Evolutionary conservation across 2,888 invertebrate genomes (phyloP).

Genomic region (Lapara coniferarum): DNA sequence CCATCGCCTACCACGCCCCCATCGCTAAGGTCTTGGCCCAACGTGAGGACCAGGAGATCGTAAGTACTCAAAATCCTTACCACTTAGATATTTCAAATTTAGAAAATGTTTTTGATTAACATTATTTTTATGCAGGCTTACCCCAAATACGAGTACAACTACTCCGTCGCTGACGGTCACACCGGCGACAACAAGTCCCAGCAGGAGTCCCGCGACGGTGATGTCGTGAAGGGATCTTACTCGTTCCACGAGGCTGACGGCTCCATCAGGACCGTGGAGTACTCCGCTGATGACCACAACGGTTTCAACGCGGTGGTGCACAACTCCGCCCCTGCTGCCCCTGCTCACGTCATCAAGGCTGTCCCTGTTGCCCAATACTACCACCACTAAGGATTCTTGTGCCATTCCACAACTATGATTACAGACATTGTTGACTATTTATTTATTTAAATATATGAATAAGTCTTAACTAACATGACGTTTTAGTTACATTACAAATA

Average conservation of each 20-base stretch:
- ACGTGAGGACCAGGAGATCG: slow-evolving; percentile 39
- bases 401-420: slow-evolving; percentile 20
- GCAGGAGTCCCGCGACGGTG: slow-evolving; percentile 74
- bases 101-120: not conserved
- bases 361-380: slow-evolving; percentile 49
- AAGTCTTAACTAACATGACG: not conserved
- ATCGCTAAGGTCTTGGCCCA: slow-evolving; percentile 48
- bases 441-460: slow-evolving; percentile 36
- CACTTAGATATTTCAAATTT: not conserved
- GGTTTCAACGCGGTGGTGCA: slow-evolving; percentile 68
- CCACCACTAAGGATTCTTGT: slow-evolving; percentile 45
- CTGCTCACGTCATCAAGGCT: slow-evolving; percentile 40
- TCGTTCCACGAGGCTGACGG: slow-evolving; percentile 77
- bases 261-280: slow-evolving; percentile 74
- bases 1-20: slow-evolving; percentile 45
- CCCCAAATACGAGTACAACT: slow-evolving; percentile 72
- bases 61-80: slow-evolving; percentile 23
- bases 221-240: slow-evolving; percentile 76
- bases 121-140: slow-evolving; percentile 46
- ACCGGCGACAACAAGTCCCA: slow-evolving; percentile 80
- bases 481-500: not conserved
- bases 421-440: slow-evolving; percentile 37
- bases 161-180: slow-evolving; percentile 78
- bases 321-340: slow-evolving; percentile 56
- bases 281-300: slow-evolving; percentile 73